Conservation (phyloP, 1,140 invertebrate species). For the Panagrolaimus sp. region DNA sequence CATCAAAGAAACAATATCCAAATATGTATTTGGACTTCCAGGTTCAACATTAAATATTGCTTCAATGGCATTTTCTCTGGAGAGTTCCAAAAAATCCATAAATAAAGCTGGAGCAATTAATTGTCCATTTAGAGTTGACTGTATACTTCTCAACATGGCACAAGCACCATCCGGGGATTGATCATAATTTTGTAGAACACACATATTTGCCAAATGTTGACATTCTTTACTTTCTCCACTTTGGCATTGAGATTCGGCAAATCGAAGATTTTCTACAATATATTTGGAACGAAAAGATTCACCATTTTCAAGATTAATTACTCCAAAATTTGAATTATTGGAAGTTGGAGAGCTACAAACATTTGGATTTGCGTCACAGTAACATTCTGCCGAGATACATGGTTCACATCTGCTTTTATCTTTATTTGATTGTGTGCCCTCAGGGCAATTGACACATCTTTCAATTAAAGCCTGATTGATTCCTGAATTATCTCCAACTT, state of each 20-base stretch:
- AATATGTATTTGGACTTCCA: constrained; percentile 23
- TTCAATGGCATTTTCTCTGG: constrained; percentile 42
- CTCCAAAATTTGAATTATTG: background rate
- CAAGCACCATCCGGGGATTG: constrained; percentile 27
- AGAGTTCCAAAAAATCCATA: constrained; percentile 34
- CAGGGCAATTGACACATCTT: background rate
- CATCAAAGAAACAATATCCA: constrained; percentile 35
- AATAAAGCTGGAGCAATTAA: background rate
- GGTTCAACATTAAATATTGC: constrained; percentile 36
- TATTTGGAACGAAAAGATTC: constrained; percentile 29
- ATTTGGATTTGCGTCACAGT: background rate
- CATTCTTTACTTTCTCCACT: constrained; percentile 26
- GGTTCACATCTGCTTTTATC: constrained; percentile 6
- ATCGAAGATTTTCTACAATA: constrained; percentile 20
- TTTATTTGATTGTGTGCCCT: background rate
- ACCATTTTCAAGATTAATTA: background rate
- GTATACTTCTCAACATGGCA: constrained; percentile 27
- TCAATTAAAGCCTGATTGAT: background rate
- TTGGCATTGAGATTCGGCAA: constrained; percentile 32
- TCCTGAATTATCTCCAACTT: background rate
- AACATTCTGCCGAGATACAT: constrained; percentile 8
- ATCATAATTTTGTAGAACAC: constrained; percentile 46
- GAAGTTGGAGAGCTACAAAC: background rate
- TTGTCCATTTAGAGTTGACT: constrained; percentile 15
- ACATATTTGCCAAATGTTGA: constrained; percentile 46